Percentiles rank a stretch among this genome's conserved stretches.
These are phyloP conservation scores for Otocyon megalotis DNA, from an alignment of 2,113 vertebrate species.

Conservation along the genomic window DNA sequence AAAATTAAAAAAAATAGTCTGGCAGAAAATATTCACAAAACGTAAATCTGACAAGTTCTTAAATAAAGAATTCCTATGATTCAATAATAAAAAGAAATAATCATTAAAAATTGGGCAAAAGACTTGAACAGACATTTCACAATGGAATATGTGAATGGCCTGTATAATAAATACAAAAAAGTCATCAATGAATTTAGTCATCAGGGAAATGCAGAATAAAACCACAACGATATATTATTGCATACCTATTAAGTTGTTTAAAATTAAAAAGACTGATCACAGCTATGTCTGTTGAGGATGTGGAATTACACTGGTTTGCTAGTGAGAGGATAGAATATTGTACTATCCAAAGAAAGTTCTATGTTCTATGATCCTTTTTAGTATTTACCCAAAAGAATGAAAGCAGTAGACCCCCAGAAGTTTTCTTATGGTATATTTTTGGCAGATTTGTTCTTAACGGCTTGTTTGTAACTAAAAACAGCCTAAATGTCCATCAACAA, in stretches of 20 bases:
- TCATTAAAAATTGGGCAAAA: background rate
- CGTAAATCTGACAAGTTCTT: background rate
- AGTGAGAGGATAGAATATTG: background rate
- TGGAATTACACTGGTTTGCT: background rate
- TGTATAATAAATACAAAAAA: background rate
- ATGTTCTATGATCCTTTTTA: background rate
- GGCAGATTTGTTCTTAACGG: background rate
- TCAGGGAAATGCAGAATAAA: background rate
- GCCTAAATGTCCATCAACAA: background rate
- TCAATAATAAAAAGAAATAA: background rate
- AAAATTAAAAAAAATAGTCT: conserved; percentile 8
- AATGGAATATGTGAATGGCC: background rate
- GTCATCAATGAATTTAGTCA: background rate
- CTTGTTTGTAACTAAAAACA: background rate
- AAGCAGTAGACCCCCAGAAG: background rate
- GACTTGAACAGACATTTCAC: background rate
- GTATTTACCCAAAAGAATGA: background rate
- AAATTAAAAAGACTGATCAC: background rate
- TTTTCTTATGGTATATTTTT: background rate
- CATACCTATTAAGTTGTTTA: background rate
- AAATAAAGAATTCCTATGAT: background rate
- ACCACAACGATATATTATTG: background rate
- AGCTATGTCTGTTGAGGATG: background rate
- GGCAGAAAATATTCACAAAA: background rate
- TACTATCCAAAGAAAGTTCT: background rate